Evolutionary conservation across 1,140 invertebrate species (phyloP).

Genomic region (Pseudomyrmex pallidus): DNA sequence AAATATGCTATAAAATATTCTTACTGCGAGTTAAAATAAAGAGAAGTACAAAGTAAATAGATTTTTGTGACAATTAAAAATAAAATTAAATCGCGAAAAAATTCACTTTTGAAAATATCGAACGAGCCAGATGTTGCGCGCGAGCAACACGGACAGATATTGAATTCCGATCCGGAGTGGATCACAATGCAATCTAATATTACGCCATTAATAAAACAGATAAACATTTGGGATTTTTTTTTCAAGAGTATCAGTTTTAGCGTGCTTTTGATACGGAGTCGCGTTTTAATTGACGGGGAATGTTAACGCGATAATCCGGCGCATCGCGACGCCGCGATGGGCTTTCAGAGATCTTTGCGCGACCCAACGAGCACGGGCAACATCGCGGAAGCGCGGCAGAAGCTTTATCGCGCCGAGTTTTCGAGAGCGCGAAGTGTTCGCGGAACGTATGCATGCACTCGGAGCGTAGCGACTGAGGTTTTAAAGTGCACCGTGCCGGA

Average conservation of each 20-base stretch:
- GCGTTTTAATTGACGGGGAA: conserved; percentile 20
- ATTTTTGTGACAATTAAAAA: too few species aligned
- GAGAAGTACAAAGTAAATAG: not conserved
- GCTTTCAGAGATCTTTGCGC: conserved; percentile 32
- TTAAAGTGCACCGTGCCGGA: conserved; percentile 60
- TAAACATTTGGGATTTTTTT: not conserved
- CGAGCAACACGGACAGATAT: not conserved
- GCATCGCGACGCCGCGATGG: not conserved
- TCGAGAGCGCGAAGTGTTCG: conserved; percentile 50
- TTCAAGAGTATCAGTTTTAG: not conserved
- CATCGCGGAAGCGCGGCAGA: conserved; percentile 31
- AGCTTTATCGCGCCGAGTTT: conserved; percentile 60
- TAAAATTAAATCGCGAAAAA: not conserved
- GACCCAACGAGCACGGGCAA: conserved; percentile 31
- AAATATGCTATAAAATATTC: not conserved
- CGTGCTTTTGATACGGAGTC: not conserved
- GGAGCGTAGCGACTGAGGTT: conserved; percentile 49
- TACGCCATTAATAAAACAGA: not conserved
- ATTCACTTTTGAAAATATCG: not conserved
- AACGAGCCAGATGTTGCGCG: not conserved
- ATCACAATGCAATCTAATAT: not conserved
- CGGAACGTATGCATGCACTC: conserved; percentile 9
- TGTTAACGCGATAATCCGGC: conserved; percentile 31
- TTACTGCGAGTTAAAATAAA: not conserved
- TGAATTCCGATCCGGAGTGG: not conserved